Evolutionary conservation across 2,797 vertebrate species (phyloP).

Genomic region (Acrocephalus scirpaceus): DNA sequence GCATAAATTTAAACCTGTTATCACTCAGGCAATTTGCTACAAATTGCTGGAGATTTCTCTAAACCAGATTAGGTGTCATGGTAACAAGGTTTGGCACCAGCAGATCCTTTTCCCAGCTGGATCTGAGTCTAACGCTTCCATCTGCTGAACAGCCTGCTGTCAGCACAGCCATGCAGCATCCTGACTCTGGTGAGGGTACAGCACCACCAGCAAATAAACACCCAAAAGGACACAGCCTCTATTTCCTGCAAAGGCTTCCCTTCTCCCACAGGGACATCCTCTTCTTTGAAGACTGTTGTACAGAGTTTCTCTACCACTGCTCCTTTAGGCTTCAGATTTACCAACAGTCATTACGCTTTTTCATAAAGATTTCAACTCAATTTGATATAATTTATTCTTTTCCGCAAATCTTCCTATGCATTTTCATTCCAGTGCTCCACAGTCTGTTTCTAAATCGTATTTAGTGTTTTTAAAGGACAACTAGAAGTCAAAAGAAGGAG

Average conservation of each 20-base stretch:
- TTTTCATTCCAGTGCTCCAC: background rate
- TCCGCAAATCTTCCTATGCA: background rate
- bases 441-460: background rate
- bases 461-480: background rate
- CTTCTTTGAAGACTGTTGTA: background rate
- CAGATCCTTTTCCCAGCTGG: fast-evolving
- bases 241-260: background rate
- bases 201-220: background rate
- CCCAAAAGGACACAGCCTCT: background rate
- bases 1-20: background rate
- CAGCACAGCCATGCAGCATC: background rate
- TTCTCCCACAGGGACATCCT: background rate
- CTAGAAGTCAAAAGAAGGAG: background rate
- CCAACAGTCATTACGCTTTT: background rate
- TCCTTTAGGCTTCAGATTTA: background rate
- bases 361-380: background rate
- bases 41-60: background rate
- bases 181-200: background rate
- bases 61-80: background rate
- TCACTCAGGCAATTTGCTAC: background rate
- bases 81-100: background rate
- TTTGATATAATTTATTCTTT: background rate
- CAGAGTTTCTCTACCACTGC: background rate
- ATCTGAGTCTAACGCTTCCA: background rate
- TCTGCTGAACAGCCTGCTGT: background rate